Evolutionary conservation across 1,140 invertebrate genomes (phyloP), one percentile per base, ranked within the genome.

Genomic region (Drosophila pandora): DNA sequence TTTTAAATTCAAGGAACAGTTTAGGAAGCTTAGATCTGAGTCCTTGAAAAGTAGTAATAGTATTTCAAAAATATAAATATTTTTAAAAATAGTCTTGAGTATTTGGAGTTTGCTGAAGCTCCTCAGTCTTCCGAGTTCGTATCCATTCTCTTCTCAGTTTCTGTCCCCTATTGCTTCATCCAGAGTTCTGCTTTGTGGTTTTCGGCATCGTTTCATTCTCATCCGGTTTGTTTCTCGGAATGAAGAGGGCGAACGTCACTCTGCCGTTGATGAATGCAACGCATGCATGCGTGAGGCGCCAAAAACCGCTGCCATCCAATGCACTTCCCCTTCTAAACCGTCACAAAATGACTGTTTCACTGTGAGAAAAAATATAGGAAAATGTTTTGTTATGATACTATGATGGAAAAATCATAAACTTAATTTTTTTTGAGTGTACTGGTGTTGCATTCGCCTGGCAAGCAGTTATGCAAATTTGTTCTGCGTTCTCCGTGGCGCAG

Each of bases 391-490:
- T 28, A 28, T 28, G 25, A 28, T 28, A 6, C 1, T 28, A 1
- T 28, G 6, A 6, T 6, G 25, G 3, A 28, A 2, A 6, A 28
- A 6, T 28, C 1, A 0, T 28, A 25, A 4, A 25, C 23, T 25
- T 4, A 25, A 25, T 25, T 43, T 13, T 43, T 17, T 43, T 43
- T 0, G 34, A 13, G 17, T 64, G 47, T n/a, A 10, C 10, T 17
- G 9, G 37, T 17, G 58, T 49, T 57, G 61, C 74, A 69, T 61
- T 84, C 8, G 71, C 39, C 67, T 56, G 62, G 61, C 80, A 63
- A 85, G 70, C 83, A 82, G 82, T 87, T 85, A 85, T 85, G 82
- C 83, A 85, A 85, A 85, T 85, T 87, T 85, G 82, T 76, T 85
- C 76, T 59, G 61, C 80, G 49, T 39, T 72, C 52, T 32, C 65